Percentiles rank a stretch among this genome's conserved stretches.
phyloP scores from a whole-genome alignment of 2,113 vertebrate genomes.

The Lophura nycthemera region DNA sequence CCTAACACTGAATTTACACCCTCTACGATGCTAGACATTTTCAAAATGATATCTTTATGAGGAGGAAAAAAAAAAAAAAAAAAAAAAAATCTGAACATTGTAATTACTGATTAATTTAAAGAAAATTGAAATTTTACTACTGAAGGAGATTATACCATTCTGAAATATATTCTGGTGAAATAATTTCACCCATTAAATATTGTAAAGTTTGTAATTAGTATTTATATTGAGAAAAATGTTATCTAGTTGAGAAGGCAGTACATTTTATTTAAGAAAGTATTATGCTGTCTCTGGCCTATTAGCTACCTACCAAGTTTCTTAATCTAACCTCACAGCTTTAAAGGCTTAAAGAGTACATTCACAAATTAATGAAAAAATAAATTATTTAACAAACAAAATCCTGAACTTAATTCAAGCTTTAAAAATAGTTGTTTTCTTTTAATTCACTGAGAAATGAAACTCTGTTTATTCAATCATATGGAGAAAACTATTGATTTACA shows the following conservation, averaged over 20 bases:
- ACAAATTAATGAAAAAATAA: neutral
- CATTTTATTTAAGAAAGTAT: neutral
- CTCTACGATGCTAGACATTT: neutral
- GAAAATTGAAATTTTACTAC: neutral
- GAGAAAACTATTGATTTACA: neutral
- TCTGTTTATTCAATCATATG: neutral
- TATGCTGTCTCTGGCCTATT: neutral
- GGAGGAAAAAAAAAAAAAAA: neutral
- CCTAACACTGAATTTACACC: neutral
- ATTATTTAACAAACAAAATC: neutral
- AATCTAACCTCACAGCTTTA: neutral
- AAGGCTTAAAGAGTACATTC: neutral
- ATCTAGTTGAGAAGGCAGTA: neutral
- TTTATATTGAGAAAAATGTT: neutral
- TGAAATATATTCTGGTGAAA: neutral
- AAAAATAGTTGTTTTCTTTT: neutral
- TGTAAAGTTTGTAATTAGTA: neutral
- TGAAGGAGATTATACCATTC: neutral
- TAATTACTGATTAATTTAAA: neutral
- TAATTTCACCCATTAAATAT: neutral
- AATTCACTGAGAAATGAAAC: neutral
- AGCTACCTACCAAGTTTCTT: neutral
- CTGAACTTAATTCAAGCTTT: neutral
- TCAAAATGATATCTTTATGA: neutral
- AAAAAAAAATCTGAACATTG: accelerated